Conservation (phyloP, 2,113 vertebrate species). For the Theristicus caerulescens region DNA sequence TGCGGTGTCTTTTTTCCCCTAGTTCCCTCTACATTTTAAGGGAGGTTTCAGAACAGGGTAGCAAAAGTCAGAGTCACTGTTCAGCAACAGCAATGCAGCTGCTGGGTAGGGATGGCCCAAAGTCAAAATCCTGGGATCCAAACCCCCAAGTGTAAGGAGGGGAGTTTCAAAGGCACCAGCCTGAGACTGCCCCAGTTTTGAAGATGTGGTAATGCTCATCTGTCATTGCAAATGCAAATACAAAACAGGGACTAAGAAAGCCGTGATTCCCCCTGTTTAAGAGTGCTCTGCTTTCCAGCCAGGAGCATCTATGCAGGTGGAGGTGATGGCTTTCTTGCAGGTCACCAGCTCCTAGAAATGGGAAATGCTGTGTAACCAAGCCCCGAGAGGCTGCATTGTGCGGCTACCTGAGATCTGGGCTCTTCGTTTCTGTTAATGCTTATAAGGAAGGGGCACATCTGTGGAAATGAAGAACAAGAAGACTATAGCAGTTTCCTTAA, state of each 20-base stretch:
- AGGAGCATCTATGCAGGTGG: neutral
- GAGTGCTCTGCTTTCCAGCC: neutral
- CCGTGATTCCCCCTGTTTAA: neutral
- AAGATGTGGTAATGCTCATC: neutral
- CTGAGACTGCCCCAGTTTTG: neutral
- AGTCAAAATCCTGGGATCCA: neutral
- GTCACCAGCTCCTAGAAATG: neutral
- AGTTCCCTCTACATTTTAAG: neutral
- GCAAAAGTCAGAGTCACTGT: neutral
- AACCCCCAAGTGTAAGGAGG: neutral
- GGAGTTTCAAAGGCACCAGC: neutral
- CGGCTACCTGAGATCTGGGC: neutral
- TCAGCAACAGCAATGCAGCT: neutral
- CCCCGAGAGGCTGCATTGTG: neutral
- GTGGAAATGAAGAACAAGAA: neutral
- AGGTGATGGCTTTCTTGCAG: neutral
- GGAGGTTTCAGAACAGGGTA: neutral
- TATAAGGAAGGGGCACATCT: neutral
- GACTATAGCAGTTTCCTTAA: neutral
- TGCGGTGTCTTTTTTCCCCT: neutral
- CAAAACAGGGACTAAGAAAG: neutral
- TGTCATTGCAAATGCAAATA: neutral
- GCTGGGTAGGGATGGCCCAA: neutral
- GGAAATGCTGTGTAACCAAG: neutral
- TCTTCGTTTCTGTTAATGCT: neutral